phyloP scores from a whole-genome alignment of 2,888 invertebrate species.

The Orthosia incerta region DNA sequence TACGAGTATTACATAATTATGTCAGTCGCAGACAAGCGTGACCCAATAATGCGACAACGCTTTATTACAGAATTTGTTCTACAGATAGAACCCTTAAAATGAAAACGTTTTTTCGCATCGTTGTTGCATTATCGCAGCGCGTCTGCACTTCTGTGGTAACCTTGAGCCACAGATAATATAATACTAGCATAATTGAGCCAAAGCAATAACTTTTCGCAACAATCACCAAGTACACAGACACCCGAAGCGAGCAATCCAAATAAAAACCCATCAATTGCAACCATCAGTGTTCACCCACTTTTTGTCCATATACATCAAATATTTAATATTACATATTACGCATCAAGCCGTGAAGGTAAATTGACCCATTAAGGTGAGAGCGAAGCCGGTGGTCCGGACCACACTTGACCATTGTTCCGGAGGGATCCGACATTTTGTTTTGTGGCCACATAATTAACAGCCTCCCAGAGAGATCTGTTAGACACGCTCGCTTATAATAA shows the following conservation, averaged over 20 bases:
- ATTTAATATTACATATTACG: conserved; percentile 75
- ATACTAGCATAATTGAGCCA: too few species aligned
- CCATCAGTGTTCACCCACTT: conserved; percentile 57
- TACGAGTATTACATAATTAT: too few species aligned
- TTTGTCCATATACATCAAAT: conserved; percentile 71
- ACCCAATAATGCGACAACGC: background rate
- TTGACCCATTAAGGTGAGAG: conserved; percentile 75
- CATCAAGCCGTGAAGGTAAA: conserved; percentile 77
- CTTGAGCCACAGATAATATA: too few species aligned
- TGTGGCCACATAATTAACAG: conserved; percentile 90
- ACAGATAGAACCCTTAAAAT: background rate
- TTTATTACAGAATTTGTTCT: too few species aligned
- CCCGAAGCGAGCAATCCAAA: conserved; percentile 31
- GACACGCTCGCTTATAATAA: conserved; percentile 90
- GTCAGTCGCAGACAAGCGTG: too few species aligned
- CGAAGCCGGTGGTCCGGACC: conserved; percentile 85
- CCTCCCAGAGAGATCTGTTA: conserved; percentile 89
- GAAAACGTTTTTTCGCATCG: background rate
- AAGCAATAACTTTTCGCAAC: background rate
- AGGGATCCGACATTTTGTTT: conserved; percentile 86
- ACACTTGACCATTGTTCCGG: conserved; percentile 87
- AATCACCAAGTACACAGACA: background rate
- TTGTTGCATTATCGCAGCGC: background rate
- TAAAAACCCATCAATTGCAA: conserved; percentile 58
- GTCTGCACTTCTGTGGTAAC: too few species aligned